A percentile compares a stretch with the other conserved stretches of the same genome.
phyloP scores from a whole-genome alignment of 2,797 vertebrate species.

The Sebastolobus altivelis region DNA sequence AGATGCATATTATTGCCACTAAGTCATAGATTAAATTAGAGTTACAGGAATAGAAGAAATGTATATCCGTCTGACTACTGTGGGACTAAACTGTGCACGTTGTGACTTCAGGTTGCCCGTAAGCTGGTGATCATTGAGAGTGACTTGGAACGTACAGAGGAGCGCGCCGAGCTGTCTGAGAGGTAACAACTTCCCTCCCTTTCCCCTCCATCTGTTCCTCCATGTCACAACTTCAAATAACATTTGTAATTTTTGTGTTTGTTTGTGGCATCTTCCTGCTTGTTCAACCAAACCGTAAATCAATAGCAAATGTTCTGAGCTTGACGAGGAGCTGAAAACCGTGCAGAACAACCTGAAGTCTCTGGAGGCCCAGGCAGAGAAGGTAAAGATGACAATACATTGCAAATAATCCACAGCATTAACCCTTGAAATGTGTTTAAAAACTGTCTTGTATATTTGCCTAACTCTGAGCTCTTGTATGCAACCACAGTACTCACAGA shows the following conservation, averaged over 20 bases:
- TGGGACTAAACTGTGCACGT: conserved; percentile 5
- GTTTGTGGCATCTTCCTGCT: background rate
- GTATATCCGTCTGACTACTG: background rate
- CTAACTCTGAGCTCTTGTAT: conserved; percentile 58
- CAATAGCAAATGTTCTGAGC: conserved; percentile 97
- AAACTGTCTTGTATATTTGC: background rate
- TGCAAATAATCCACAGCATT: background rate
- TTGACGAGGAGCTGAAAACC: conserved; percentile 99
- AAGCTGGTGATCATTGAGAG: conserved; percentile 99
- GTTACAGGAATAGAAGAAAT: background rate
- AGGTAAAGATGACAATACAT: conserved; percentile 83
- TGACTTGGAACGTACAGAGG: conserved; percentile 97
- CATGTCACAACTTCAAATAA: background rate
- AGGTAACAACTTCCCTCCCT: conserved; percentile 82
- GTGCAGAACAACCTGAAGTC: conserved; percentile 99
- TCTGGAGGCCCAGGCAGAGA: conserved; percentile 99
- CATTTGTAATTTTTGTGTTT: background rate
- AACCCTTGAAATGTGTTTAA: background rate
- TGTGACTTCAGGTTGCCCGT: conserved; percentile 92
- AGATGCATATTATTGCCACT: background rate
- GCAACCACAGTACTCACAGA: conserved; percentile 94
- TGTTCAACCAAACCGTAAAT: conserved; percentile 76
- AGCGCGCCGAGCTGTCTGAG: conserved; percentile 96
- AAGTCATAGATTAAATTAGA: background rate
- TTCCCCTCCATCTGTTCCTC: background rate